Evolutionary conservation across 2,888 invertebrate genomes (phyloP), one percentile per base, ranked within the genome.

Genomic region (Octonoba sinensis): DNA sequence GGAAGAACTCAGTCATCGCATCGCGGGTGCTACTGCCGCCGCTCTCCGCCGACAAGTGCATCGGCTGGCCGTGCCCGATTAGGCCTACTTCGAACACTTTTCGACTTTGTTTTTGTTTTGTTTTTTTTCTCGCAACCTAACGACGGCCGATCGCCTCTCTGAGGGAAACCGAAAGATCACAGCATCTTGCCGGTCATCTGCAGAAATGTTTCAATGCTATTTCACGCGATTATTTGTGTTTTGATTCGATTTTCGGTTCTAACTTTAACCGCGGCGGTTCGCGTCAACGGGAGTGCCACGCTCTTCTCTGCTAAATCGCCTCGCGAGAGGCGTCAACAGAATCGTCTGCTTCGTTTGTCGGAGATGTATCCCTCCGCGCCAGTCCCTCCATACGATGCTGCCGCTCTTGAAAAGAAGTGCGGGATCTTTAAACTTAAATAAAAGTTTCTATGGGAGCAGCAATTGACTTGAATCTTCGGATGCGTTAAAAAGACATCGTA

Each of bases 41-140:
- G 51, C 70, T 82, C 65, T 82, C 82, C 70, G 82, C 82, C 65
- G 82, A 76, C 56, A 82, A 51, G 60, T 82, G 82, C 82, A 82
- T 82, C 71, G 76, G 57, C 47, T 36, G n/a, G 18, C 62, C 62
- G 62, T 44, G 44, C 12, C 54, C 36, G 22, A 46, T 65, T 78
- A 78, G 60, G 72, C 78, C 72, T 72, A 78, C 47, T 36, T 47
- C 60, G 27, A 51, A 24, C n/a, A 27, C 16, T 24, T 66, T 66
- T 36, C 6, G 8, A 36, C 36, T 6, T 8, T 36, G 3, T 36
- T 36, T 36, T 3, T 36, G 3, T 36, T 36, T 36, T 3, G 3
- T 36, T 36, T 36, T 3, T 36, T 36, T 36, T 8, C 6, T 44
- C 22, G 18, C 47, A n/a, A 49, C 22, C 51, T 1, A 22, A 22